phyloP scores from a whole-genome alignment of 2,888 invertebrate genomes.

The Stictocephala bisonia region DNA sequence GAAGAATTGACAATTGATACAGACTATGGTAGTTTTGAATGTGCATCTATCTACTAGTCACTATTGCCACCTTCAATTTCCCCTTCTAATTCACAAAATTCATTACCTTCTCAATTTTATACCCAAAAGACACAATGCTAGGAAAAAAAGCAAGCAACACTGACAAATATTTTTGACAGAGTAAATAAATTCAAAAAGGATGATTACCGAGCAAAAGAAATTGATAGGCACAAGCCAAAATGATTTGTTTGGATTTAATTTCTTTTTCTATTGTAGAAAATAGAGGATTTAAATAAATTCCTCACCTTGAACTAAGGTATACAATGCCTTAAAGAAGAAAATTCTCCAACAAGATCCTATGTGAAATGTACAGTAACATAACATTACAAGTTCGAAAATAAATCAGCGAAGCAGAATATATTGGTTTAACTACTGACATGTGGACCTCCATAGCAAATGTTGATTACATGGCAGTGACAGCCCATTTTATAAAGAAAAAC shows the following conservation, averaged over 20 bases:
- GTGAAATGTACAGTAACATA: background rate
- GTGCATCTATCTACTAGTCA: no score
- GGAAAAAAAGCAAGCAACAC: background rate
- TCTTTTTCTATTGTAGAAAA: background rate
- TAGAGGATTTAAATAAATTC: background rate
- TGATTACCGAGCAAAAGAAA: background rate
- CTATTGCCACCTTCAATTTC: conserved; percentile 1
- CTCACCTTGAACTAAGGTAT: conserved; percentile 15
- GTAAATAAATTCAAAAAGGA: background rate
- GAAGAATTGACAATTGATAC: no score
- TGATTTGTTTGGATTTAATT: conserved; percentile 10
- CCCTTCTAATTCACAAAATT: background rate
- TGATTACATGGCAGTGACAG: conserved; percentile 30
- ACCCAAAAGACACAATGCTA: background rate
- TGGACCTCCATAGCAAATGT: background rate
- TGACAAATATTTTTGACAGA: background rate
- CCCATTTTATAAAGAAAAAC: background rate
- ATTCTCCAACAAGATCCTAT: background rate
- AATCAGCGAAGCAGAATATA: background rate
- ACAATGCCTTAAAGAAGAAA: background rate
- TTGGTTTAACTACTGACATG: conserved; percentile 18
- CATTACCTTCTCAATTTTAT: background rate
- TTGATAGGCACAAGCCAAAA: background rate
- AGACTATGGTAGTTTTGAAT: no score
- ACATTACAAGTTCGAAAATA: background rate